phyloP scores from a whole-genome alignment of 2,797 vertebrate genomes.

The Sebastes wilsoni region DNA sequence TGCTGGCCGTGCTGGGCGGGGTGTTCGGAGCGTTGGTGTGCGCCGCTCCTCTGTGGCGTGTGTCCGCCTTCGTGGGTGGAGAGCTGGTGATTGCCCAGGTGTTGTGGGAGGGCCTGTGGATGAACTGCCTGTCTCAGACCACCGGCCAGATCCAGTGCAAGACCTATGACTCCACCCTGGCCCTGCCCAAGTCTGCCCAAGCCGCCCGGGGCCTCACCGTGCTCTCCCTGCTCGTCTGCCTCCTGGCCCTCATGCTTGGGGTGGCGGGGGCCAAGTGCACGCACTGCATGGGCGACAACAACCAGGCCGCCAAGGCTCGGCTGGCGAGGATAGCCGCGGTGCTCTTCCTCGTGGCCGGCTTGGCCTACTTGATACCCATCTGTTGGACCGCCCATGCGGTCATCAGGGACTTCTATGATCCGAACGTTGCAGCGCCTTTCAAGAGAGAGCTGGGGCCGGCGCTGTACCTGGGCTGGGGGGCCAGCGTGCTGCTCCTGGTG shows the following conservation, averaged over 20 bases:
- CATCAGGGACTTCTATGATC: conserved; percentile 81
- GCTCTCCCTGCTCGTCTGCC: conserved; percentile 77
- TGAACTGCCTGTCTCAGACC: conserved; percentile 91
- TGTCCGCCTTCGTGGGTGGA: conserved; percentile 79
- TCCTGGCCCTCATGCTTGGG: conserved; percentile 73
- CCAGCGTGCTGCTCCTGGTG: conserved; percentile 75
- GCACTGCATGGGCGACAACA: conserved; percentile 72
- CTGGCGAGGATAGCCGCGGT: conserved; percentile 63
- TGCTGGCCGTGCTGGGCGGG: conserved; percentile 90
- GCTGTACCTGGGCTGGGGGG: conserved; percentile 79
- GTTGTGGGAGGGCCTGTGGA: conserved; percentile 94
- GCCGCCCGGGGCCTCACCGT: conserved; percentile 72
- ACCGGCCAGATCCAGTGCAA: conserved; percentile 96
- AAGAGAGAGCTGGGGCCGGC: conserved; percentile 83
- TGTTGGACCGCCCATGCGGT: conserved; percentile 73
- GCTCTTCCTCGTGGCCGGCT: conserved; percentile 69
- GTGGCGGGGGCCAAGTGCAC: conserved; percentile 81
- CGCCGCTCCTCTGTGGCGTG: conserved; percentile 78
- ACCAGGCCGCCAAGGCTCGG: conserved; percentile 68
- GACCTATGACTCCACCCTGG: conserved; percentile 91
- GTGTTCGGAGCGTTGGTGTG: conserved; percentile 80
- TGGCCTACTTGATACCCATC: conserved; percentile 76
- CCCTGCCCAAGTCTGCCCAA: conserved; percentile 74
- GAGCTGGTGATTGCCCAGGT: conserved; percentile 88
- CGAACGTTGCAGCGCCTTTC: conserved; percentile 68